These are phyloP conservation scores for Eulacestoma nigropectus DNA, from an alignment of 2,113 vertebrate genomes.

Conservation along the genomic window DNA sequence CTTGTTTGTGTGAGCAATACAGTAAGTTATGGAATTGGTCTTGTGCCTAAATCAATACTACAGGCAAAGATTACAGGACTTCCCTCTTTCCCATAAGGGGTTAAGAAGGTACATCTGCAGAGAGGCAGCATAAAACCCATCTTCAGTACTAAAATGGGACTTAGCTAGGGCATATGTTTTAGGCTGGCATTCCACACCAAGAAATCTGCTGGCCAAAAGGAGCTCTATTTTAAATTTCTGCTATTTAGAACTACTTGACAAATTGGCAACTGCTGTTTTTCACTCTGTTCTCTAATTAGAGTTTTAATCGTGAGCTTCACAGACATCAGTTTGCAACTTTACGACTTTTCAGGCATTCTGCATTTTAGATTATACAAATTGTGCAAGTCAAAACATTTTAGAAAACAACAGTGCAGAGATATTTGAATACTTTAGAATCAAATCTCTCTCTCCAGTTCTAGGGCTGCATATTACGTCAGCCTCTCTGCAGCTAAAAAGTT, in stretches of 20 bases:
- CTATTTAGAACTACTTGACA: conserved; percentile 4
- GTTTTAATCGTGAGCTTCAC: not conserved
- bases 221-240: conserved; percentile 1
- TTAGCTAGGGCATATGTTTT: not conserved
- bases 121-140: not conserved
- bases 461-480: conserved; percentile 20
- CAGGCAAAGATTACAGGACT: not conserved
- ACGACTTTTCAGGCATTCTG: conserved; percentile 41
- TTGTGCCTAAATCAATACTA: not conserved
- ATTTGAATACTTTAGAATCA: not conserved
- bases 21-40: not conserved
- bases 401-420: not conserved
- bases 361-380: conserved; percentile 10
- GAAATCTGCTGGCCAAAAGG: not conserved
- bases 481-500: conserved; percentile 28
- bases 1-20: not conserved
- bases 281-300: not conserved
- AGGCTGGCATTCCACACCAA: not conserved
- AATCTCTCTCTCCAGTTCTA: not conserved
- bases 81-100: not conserved
- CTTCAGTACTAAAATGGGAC: not conserved
- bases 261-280: conserved; percentile 14
- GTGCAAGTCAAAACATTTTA: conserved; percentile 24
- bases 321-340: not conserved
- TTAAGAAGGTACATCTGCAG: conserved; percentile 16